Conservation (phyloP, 1,140 invertebrate genomes). For the Drosophila lacertosa region DNA sequence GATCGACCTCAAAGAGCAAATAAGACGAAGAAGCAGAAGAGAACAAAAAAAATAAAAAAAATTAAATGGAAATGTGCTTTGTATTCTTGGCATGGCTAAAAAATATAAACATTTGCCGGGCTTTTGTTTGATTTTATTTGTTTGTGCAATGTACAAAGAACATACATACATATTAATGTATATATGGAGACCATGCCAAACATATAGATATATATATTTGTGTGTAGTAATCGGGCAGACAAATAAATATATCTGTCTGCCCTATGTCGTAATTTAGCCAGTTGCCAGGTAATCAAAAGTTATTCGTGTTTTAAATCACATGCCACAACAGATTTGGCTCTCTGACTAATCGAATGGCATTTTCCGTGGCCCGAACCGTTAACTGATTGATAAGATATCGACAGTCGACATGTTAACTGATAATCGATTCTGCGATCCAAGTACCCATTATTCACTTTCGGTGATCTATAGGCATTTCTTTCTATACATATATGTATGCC, state of each 20-base stretch:
- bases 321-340: conserved; percentile 27
- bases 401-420: conserved; percentile 33
- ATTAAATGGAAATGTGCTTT: conserved; percentile 51
- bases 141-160: conserved; percentile 47
- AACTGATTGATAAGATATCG: conserved; percentile 70
- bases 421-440: conserved; percentile 27
- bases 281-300: conserved; percentile 27
- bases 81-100: conserved; percentile 49
- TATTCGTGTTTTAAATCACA: conserved; percentile 38
- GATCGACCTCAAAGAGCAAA: conserved; percentile 52
- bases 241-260: conserved; percentile 28
- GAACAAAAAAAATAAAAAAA: conserved; percentile 14
- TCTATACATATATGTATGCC: background rate
- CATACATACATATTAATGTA: conserved; percentile 34
- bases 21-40: background rate
- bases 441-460: conserved; percentile 13
- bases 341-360: conserved; percentile 62
- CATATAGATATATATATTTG: conserved; percentile 24
- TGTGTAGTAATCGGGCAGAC: conserved; percentile 9
- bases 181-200: conserved; percentile 27
- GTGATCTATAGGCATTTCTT: background rate
- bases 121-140: conserved; percentile 60
- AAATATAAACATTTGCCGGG: conserved; percentile 64
- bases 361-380: conserved; percentile 30
- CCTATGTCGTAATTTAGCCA: conserved; percentile 19